These are phyloP conservation scores for Mythimna loreyi DNA, from an alignment of 2,888 invertebrate species.

Conservation along the genomic window DNA sequence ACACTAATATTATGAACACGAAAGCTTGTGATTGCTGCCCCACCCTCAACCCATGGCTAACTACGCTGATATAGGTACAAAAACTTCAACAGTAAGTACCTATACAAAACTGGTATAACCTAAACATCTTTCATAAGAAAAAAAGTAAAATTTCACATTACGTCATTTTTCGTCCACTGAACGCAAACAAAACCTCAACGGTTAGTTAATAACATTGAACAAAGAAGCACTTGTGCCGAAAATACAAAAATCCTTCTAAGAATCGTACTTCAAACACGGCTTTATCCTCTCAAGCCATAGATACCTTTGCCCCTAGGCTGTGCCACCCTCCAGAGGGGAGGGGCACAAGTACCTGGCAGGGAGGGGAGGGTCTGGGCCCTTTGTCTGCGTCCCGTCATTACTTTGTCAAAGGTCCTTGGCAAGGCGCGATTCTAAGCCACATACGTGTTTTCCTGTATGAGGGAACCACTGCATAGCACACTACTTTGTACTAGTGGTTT, in stretches of 20 bases:
- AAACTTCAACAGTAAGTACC: background rate
- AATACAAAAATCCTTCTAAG: conserved; percentile 62
- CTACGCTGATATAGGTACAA: too few species aligned
- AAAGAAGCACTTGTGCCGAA: conserved; percentile 57
- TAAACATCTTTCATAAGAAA: background rate
- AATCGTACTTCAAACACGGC: conserved; percentile 70
- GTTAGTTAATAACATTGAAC: conserved; percentile 36
- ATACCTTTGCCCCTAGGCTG: conserved; percentile 66
- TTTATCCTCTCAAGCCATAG: conserved; percentile 70
- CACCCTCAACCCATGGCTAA: too few species aligned
- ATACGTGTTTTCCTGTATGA: conserved; percentile 64
- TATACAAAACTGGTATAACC: background rate
- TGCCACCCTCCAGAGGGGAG: conserved; percentile 56
- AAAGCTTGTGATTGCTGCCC: too few species aligned
- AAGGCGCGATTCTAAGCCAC: conserved; percentile 65
- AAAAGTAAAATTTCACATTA: background rate
- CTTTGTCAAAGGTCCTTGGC: conserved; percentile 88
- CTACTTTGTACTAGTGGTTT: conserved; percentile 65
- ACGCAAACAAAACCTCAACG: conserved; percentile 9
- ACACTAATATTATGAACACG: too few species aligned
- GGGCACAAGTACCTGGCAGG: conserved; percentile 62
- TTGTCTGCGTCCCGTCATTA: conserved; percentile 87
- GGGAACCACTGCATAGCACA: conserved; percentile 57
- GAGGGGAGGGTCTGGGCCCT: conserved; percentile 64
- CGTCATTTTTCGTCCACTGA: background rate